Evolutionary conservation across 2,888 invertebrate species (phyloP).

Genomic region (Phrixothrix hirtus): DNA sequence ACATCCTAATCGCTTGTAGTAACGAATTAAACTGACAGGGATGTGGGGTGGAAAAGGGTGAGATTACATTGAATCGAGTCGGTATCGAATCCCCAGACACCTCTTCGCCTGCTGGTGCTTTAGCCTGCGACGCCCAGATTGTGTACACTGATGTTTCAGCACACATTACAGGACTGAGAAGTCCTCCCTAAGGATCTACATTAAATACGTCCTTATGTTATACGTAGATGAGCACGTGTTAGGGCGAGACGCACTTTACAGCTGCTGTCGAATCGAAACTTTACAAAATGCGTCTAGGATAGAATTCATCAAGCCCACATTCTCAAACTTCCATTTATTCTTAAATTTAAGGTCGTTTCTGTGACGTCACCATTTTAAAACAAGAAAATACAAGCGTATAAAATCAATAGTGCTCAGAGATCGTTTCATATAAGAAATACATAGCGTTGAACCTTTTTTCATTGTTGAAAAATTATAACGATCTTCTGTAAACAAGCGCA

Average conservation of each 20-base stretch:
- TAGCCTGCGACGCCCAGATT: conserved; percentile 36
- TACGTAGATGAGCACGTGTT: conserved; percentile 18
- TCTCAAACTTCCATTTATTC: not conserved
- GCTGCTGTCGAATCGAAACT: conserved; percentile 1
- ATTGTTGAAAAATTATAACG: no score
- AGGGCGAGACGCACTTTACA: conserved; percentile 12
- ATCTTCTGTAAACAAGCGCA: no score
- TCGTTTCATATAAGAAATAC: no score
- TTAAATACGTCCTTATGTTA: conserved; percentile 28
- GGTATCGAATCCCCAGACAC: conserved; percentile 35
- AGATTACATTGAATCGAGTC: conserved; percentile 26
- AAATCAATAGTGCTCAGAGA: no score
- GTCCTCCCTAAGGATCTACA: conserved; percentile 29
- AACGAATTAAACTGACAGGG: conserved; percentile 12
- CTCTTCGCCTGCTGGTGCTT: conserved; percentile 35
- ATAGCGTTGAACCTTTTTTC: not conserved
- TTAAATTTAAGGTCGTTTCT: no score
- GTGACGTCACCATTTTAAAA: no score
- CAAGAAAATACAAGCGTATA: no score
- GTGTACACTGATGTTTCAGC: conserved; percentile 39
- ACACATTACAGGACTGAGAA: conserved; percentile 30
- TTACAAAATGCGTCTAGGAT: no score
- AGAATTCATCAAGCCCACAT: not conserved
- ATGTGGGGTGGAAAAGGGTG: conserved; percentile 23
- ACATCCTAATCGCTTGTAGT: not conserved